Conservation (phyloP, 2,113 vertebrate genomes). For the Phalacrocorax pelagicus region DNA sequence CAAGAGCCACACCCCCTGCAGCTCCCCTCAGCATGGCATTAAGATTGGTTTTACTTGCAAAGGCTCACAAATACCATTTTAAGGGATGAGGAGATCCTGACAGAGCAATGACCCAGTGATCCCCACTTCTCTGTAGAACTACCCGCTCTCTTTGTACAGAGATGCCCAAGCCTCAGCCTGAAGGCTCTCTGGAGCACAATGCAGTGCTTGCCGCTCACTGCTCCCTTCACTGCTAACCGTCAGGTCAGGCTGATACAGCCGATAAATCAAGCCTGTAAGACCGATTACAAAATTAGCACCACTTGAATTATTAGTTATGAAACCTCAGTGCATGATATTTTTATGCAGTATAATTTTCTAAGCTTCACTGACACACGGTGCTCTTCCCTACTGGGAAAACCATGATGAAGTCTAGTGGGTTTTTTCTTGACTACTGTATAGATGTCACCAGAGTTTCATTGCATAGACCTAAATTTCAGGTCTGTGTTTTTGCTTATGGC, state of each 20-base stretch:
- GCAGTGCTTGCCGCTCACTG: neutral
- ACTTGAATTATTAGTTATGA: neutral
- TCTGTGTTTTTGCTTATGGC: neutral
- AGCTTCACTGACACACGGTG: rapidly evolving
- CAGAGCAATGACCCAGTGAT: neutral
- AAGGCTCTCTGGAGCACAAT: neutral
- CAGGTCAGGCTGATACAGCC: neutral
- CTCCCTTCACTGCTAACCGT: neutral
- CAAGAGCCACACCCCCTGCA: neutral
- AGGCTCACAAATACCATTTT: neutral
- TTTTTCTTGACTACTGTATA: neutral
- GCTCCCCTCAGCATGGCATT: neutral
- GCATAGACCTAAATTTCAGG: neutral
- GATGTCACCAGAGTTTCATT: neutral
- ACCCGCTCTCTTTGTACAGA: neutral
- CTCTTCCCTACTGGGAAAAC: neutral
- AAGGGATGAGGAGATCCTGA: neutral
- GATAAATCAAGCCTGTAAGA: neutral
- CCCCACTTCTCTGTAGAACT: neutral
- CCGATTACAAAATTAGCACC: neutral
- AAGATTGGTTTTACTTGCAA: neutral
- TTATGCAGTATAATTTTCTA: neutral
- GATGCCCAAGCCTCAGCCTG: neutral
- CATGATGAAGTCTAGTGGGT: rapidly evolving
- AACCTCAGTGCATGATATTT: neutral